phyloP scores from a whole-genome alignment of 2,797 vertebrate species.

The Manis javanica region DNA sequence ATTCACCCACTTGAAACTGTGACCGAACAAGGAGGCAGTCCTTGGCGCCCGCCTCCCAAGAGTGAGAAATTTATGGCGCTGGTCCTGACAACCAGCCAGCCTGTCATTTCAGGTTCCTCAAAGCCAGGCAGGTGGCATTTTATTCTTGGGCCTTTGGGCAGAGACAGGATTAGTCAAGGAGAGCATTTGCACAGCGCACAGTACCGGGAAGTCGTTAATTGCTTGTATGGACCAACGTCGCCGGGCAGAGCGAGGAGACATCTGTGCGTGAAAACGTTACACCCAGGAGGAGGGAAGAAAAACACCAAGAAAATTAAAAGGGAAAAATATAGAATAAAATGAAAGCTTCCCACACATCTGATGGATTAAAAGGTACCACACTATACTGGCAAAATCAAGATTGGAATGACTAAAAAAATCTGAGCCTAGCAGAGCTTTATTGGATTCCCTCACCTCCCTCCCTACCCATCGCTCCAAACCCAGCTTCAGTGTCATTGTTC shows the following conservation, averaged over 20 bases:
- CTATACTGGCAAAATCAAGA: background rate
- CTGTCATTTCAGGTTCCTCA: constrained; percentile 85
- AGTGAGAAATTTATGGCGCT: constrained; percentile 50
- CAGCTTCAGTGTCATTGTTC: background rate
- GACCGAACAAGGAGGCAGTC: background rate
- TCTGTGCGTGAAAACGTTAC: constrained; percentile 90
- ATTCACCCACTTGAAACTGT: background rate
- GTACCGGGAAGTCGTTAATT: constrained; percentile 99
- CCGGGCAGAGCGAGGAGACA: constrained; percentile 94
- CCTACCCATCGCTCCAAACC: background rate
- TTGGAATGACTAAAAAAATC: background rate
- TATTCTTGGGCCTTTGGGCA: constrained; percentile 89
- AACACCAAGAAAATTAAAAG: constrained; percentile 88
- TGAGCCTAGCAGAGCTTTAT: background rate
- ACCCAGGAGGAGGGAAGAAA: constrained; percentile 87
- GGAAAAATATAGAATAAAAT: constrained; percentile 85
- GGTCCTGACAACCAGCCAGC: constrained; percentile 69
- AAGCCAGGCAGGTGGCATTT: constrained; percentile 88
- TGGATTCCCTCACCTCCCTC: constrained; percentile 14
- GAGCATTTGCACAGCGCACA: constrained; percentile 89
- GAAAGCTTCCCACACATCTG: constrained; percentile 78
- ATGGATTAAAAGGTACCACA: constrained; percentile 65
- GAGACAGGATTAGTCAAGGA: constrained; percentile 87
- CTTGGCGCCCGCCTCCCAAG: constrained; percentile 27
- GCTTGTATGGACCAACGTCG: constrained; percentile 99